These are phyloP conservation scores for Ambastaia sidthimunki DNA, from an alignment of 2,797 vertebrate species.

Conservation along the genomic window DNA sequence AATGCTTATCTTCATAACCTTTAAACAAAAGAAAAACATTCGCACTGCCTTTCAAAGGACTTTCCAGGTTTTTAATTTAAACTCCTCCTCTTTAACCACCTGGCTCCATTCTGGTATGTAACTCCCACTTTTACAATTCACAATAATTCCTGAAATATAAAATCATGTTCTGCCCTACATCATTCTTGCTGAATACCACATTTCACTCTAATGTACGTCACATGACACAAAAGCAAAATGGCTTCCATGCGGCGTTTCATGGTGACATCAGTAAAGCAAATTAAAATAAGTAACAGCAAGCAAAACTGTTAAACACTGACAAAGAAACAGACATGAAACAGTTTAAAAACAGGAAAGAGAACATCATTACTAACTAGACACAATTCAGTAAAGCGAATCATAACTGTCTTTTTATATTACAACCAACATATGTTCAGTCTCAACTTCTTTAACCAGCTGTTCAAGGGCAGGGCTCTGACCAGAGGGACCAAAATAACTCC, in stretches of 20 bases:
- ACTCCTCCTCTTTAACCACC: too few relatives aligned
- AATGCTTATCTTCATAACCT: too few relatives aligned
- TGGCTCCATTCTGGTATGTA: too few relatives aligned
- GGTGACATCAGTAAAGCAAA: not conserved
- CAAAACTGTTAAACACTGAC: not conserved
- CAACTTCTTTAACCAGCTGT: slow-evolving; percentile 34
- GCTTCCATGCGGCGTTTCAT: not conserved
- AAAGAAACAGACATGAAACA: not conserved
- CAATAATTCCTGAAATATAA: not conserved
- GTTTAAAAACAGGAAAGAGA: not conserved
- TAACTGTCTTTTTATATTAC: not conserved
- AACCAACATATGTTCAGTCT: slow-evolving; percentile 4
- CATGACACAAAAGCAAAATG: not conserved
- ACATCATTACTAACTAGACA: slow-evolving; percentile 1
- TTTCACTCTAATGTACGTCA: not conserved
- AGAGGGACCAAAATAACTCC: slow-evolving; percentile 29
- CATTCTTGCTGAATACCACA: not conserved
- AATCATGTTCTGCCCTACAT: not conserved
- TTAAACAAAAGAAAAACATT: too few relatives aligned
- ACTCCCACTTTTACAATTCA: too few relatives aligned
- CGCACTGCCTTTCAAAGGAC: too few relatives aligned
- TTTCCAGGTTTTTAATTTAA: too few relatives aligned
- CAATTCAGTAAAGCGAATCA: not conserved
- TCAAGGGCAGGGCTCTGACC: slow-evolving; percentile 37
- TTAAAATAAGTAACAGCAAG: not conserved